Conservation (phyloP, 2,797 vertebrate species). For the Pristis pectinata region DNA sequence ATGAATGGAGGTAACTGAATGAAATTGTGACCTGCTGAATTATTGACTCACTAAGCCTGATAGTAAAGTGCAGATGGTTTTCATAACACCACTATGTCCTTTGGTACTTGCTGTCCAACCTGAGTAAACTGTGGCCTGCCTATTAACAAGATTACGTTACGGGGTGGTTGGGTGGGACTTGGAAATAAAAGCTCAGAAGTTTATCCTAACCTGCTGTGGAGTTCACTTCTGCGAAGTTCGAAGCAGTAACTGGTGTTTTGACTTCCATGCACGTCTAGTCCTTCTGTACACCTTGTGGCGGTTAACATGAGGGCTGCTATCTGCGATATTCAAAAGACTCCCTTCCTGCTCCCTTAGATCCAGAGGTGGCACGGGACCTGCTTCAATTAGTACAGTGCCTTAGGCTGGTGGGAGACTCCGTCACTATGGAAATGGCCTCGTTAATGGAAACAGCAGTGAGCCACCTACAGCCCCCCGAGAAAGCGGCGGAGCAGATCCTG, state of each 20-base stretch:
- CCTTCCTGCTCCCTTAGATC: conserved; percentile 58
- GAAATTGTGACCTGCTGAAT: neutral
- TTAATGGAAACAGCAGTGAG: conserved; percentile 85
- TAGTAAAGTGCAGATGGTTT: neutral
- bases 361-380: conserved; percentile 72
- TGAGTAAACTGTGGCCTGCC: too few relatives aligned
- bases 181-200: too few relatives aligned
- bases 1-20: neutral
- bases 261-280: neutral
- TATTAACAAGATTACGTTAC: too few relatives aligned
- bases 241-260: neutral
- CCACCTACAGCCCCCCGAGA: conserved; percentile 79
- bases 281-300: neutral
- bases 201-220: too few relatives aligned
- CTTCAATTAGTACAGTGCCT: conserved; percentile 84
- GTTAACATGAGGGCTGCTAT: neutral
- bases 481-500: conserved; percentile 77
- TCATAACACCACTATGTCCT: neutral
- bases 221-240: neutral
- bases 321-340: neutral
- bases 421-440: conserved; percentile 75
- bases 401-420: conserved; percentile 71
- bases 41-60: neutral
- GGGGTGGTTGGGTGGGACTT: too few relatives aligned
- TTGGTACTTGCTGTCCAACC: too few relatives aligned